Percentiles rank a stretch among this genome's conserved stretches.
Conservation (phyloP, 2,888 invertebrate genomes). For the Apamea crenata region DNA sequence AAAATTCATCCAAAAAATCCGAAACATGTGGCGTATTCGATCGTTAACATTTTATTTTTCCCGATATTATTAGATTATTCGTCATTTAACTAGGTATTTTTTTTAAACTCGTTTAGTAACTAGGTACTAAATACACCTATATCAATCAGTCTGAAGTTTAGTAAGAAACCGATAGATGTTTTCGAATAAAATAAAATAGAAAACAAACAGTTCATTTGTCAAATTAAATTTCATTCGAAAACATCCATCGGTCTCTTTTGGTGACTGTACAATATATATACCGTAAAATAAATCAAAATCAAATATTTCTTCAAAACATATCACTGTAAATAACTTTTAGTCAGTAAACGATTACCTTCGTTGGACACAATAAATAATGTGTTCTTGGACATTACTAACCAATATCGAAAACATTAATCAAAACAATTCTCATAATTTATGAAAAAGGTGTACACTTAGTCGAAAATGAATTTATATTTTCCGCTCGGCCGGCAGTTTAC, state of each 20-base stretch:
- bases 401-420: conserved; percentile 28
- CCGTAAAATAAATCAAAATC: neutral
- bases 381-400: conserved; percentile 6
- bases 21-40: neutral
- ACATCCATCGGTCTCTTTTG: too few relatives aligned
- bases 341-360: conserved; percentile 26
- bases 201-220: too few relatives aligned
- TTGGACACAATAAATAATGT: conserved; percentile 13
- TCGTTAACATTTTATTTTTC: conserved; percentile 11
- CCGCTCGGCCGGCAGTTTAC: conserved; percentile 5
- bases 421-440: conserved; percentile 17
- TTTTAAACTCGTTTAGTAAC: too few relatives aligned
- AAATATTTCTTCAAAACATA: neutral
- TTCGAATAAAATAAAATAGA: too few relatives aligned
- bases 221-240: too few relatives aligned
- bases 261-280: neutral
- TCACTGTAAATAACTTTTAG: neutral
- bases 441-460: conserved; percentile 26
- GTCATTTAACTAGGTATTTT: neutral
- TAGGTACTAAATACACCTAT: too few relatives aligned
- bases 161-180: too few relatives aligned
- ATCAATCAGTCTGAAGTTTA: too few relatives aligned
- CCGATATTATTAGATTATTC: neutral
- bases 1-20: conserved; percentile 23
- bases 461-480: conserved; percentile 46